Base-by-base conservation (phyloP, 2,888 invertebrate genomes). In the Idaea dimidiata region DNA sequence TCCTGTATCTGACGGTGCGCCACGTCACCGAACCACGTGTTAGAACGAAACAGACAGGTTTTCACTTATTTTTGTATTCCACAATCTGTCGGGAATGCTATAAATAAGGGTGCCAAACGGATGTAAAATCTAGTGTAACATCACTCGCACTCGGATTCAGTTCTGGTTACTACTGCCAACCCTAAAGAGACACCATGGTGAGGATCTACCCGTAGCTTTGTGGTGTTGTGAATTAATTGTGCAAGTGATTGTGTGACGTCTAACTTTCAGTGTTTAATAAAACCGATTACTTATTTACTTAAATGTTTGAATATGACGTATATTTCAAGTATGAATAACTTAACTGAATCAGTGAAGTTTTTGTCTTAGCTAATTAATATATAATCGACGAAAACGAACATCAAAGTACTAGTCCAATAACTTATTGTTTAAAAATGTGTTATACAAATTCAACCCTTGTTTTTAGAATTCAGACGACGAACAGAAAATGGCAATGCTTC, bases 401-500 rank as follows among this genome's bases (percentile, higher is more conserved):
- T n/a, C 24, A 24, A 33, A 33, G 33, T 10, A 6, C 7, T 10
- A 1, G 33, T 33, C 7, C 1, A 33, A 33, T 33, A 10, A 7
- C 8, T 33, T 6, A 33, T 10, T 7, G 33, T 33, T 14, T 10
- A 10, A 33, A 33, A 33, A 33, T 10, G 1, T 10, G 8, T 10
- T 14, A 33, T 43, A 43, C 43, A 43, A 10, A 8, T 43, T 43
- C 43, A 55, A n/a, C 54, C 31, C 62, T 7, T 70, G 75, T 64
- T 72, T 71, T 14, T 73, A 93, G 93, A 93, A 93, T 72, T 81
- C 88, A 65, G 96, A 96, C 81, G 96, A 96, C 80, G 95, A 96
- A 75, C 96, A 96, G 85, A 96, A 96, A 89, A 94, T 95, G 94
- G 96, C 95, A 93, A 97, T 98, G 91, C 96, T 98, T 94, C 96